phyloP scores from a whole-genome alignment of 2,888 invertebrate genomes.

The Leucoma salicis region DNA sequence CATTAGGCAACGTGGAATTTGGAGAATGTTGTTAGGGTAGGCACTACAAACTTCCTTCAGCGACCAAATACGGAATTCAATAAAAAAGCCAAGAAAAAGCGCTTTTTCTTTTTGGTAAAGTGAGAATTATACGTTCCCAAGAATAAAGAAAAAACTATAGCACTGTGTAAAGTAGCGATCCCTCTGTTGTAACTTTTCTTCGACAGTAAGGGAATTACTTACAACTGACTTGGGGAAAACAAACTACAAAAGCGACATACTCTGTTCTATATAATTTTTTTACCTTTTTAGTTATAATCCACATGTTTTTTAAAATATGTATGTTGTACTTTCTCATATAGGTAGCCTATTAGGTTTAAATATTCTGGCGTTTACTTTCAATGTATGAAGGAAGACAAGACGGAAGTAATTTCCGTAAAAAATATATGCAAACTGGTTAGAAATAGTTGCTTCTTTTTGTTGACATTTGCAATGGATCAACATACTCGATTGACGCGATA shows the following conservation, averaged over 20 bases:
- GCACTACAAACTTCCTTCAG: constrained; percentile 57
- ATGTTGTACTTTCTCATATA: no score
- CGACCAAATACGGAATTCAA: constrained; percentile 71
- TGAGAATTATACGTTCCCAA: constrained; percentile 70
- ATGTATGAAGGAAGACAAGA: no score
- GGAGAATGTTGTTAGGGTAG: constrained; percentile 57
- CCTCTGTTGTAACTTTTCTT: constrained; percentile 62
- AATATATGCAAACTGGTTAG: constrained; percentile 68
- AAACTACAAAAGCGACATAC: no score
- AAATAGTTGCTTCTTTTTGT: constrained; percentile 68
- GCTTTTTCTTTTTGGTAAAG: constrained; percentile 61
- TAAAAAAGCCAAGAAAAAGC: constrained; percentile 59
- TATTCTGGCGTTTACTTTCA: no score
- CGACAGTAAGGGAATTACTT: constrained; percentile 66
- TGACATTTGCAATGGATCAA: constrained; percentile 73
- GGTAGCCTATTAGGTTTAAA: no score
- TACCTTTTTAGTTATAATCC: no score
- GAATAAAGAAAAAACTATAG: constrained; percentile 56
- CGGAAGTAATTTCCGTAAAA: constrained; percentile 62
- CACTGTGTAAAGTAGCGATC: constrained; percentile 59
- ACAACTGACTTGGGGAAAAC: constrained; percentile 67
- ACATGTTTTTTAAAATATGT: no score
- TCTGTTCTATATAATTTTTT: no score
- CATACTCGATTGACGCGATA: constrained; percentile 59
- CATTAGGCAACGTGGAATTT: constrained; percentile 54